Evolutionary conservation across 2,113 vertebrate genomes (phyloP), one percentile per base, ranked within the genome.

Genomic region (Propithecus coquereli): DNA sequence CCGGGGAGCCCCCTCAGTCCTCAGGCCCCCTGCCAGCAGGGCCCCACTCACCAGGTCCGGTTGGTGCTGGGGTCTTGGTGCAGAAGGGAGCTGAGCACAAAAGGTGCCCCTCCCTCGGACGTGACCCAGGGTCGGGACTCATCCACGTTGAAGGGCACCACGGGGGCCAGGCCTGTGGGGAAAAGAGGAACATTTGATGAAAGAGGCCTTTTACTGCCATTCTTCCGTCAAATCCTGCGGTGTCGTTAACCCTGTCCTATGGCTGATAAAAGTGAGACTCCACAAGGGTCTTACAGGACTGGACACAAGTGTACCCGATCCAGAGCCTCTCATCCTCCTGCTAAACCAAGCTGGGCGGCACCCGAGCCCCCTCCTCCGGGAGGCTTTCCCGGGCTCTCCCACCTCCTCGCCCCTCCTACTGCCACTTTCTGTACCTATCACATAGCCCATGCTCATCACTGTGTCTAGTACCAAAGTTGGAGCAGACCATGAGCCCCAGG

Each of bases 61-160:
- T 87, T 96, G 88, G 77, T 97, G 85, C 90, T 87, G 91, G 97
- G n/a, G 37, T 97, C 95, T 32, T 83, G 97, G 87, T 98, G 97
- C 85, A 98, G 89, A 40, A 94, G 93, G 45, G 94, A 88, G 57
- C 80, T 91, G 22, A 96, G 92, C 77, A 97, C 93, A 0, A 82
- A 90, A 43, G 88, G 96, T 1, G 10, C 0, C 0, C 4, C 34
- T 43, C 40, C 68, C 43, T 65, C 8, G 0, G 79, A 61, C 0
- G 96, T 98, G 87, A 97, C 37, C 97, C 97, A 97, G 16, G 86
- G 16, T 77, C 4, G 7, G 88, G 52, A 1, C 91, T 93, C 57
- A 2, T 97, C 97, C 91, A 98, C 61, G 0, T 93, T 98, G 97
- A 98, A 97, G 82, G 95, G 85, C 0, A 1, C 68, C 85, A 96